Evolutionary conservation across 2,113 vertebrate species (phyloP), one percentile per base, ranked within the genome.

Genomic region (Cochlearius cochlearius): DNA sequence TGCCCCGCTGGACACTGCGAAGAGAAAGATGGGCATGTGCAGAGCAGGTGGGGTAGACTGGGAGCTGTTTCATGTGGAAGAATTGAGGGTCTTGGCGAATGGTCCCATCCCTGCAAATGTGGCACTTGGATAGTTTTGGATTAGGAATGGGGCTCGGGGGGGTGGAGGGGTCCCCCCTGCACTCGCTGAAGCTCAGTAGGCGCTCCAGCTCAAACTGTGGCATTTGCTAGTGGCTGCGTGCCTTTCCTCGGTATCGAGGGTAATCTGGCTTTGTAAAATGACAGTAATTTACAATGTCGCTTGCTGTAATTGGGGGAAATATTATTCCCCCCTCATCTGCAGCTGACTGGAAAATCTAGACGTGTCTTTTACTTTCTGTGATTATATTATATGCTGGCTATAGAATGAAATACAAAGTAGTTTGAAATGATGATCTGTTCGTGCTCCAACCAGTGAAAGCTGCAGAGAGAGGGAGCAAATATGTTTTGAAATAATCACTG

Each of bases 331-430:
- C 71, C n/a, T 88, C 69, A 82, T 83, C 58, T 93, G 38, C 55
- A 82, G 59, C 67, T 80, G 50, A 64, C 85, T 92, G 81, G 82
- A 92, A 95, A 96, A 89, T 81, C 32, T 64, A 67, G 53, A 89
- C 2, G 2, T 41, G 39, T 80, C 86, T 94, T 71, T 88, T 63
- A 18, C 55, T 89, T 91, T 83, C 59, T 86, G 34, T 90, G 55
- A 76, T 62, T 81, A 34, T 86, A 52, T 63, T 93, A 47, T 81
- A 52, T 45, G 39, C 60, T 93, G 79, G 52, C 60, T 84, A 62
- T 21, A 52, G 34, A 74, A 84, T 20, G 47, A 91, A 93, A 64
- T 80, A 59, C 72, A 91, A 91, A 77, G 29, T 58, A 50, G 56
- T 72, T 78, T 92, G 76, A 85, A 89, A 69, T 68, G 21, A 55